Percentiles rank a stretch among this genome's conserved stretches.
These are phyloP conservation scores for Amazonetta brasiliensis DNA, from an alignment of 2,797 vertebrate species.

Conservation along the genomic window DNA sequence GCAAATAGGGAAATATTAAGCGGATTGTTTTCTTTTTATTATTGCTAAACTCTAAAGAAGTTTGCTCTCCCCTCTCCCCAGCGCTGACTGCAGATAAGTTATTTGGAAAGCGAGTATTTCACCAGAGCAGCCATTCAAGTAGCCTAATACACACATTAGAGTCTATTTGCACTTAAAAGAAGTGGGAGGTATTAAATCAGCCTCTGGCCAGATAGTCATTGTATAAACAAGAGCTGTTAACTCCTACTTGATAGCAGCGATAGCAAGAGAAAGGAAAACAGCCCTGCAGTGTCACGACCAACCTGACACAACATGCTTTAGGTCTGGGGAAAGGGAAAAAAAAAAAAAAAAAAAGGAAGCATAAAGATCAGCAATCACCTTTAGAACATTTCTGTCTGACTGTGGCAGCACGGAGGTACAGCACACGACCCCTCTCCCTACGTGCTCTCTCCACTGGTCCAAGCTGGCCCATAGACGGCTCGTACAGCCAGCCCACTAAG, in stretches of 20 bases:
- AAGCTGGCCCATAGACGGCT: background rate
- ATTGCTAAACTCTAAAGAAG: slow-evolving; percentile 70
- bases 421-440: fast-evolving
- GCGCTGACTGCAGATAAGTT: slow-evolving; percentile 50
- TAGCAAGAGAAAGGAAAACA: slow-evolving; percentile 66
- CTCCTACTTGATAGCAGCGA: slow-evolving; percentile 60
- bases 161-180: slow-evolving; percentile 76
- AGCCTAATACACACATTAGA: slow-evolving; percentile 68
- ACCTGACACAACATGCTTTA: slow-evolving; percentile 25
- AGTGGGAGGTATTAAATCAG: slow-evolving; percentile 56
- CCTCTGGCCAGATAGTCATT: slow-evolving; percentile 56
- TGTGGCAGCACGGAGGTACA: background rate
- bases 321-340: background rate
- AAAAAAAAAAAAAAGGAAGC: background rate
- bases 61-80: slow-evolving; percentile 48
- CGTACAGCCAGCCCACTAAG: background rate
- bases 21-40: slow-evolving; percentile 16
- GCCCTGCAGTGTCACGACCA: slow-evolving; percentile 20
- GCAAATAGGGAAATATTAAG: background rate
- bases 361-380: fast-evolving
- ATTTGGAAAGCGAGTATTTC: slow-evolving; percentile 68
- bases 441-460: background rate
- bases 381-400: background rate
- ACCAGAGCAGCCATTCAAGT: slow-evolving; percentile 60
- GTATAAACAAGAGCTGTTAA: slow-evolving; percentile 66